Percentiles rank a stretch among this genome's conserved stretches.
These are phyloP conservation scores for Indicator maculatus DNA, from an alignment of 2,113 vertebrate genomes.

Conservation along the genomic window DNA sequence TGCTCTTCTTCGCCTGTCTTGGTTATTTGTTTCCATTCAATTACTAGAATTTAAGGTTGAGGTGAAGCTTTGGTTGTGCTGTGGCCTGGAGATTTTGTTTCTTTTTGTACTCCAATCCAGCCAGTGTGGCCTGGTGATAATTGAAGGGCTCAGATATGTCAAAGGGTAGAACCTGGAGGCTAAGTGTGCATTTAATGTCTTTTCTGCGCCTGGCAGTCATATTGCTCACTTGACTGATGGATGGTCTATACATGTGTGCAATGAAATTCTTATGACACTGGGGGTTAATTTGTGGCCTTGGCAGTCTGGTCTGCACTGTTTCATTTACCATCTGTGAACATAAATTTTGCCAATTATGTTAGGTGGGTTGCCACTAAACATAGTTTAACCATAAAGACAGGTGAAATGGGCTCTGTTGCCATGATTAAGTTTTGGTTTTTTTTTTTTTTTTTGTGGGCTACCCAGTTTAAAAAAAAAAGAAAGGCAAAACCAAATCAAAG, in stretches of 20 bases:
- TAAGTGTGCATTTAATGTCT: neutral
- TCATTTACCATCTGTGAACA: slow-evolving; percentile 26
- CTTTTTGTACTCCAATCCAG: neutral
- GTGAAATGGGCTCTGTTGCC: neutral
- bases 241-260: neutral
- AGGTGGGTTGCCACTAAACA: neutral
- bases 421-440: neutral
- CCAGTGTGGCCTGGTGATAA: neutral
- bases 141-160: neutral
- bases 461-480: neutral
- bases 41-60: neutral
- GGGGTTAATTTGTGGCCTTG: slow-evolving; percentile 49
- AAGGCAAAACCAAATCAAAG: neutral
- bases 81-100: neutral
- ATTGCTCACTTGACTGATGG: neutral
- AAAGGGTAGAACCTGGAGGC: neutral
- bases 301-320: neutral
- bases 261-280: neutral
- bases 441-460: slow-evolving; percentile 7
- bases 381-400: neutral
- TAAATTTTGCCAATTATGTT: neutral
- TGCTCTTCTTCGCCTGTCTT: neutral
- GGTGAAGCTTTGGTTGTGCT: neutral
- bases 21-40: neutral
- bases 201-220: neutral